Evolutionary conservation across 2,797 vertebrate genomes (phyloP).

Genomic region (Geotrypetes seraphini): DNA sequence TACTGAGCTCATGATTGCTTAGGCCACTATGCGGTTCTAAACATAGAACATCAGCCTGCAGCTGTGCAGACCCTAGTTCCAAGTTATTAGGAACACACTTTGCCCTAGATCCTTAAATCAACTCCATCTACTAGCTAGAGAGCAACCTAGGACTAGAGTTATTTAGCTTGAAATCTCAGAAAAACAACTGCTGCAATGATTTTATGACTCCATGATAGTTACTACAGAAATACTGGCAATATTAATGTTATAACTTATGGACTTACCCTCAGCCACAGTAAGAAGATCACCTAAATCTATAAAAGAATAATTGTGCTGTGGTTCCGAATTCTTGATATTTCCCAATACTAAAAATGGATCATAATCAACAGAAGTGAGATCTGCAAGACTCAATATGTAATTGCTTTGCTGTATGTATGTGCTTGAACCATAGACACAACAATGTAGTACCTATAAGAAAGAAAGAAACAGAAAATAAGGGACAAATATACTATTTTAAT

Average conservation of each 20-base stretch:
- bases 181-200: background rate
- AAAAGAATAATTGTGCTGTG: slow-evolving; percentile 54
- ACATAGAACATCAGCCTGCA: no score
- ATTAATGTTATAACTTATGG: rapidly evolving
- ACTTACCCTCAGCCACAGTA: slow-evolving; percentile 87
- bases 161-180: no score
- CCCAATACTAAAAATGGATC: slow-evolving; percentile 81
- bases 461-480: rapidly evolving
- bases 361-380: slow-evolving; percentile 75
- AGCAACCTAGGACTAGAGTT: no score
- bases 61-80: no score
- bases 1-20: no score
- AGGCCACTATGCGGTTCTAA: no score
- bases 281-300: slow-evolving; percentile 79
- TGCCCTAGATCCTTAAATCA: no score
- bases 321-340: slow-evolving; percentile 73
- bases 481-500: no score
- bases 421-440: slow-evolving; percentile 85
- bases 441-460: slow-evolving; percentile 75
- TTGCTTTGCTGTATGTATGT: slow-evolving; percentile 88
- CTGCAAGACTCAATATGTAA: slow-evolving; percentile 83
- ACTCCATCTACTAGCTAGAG: no score
- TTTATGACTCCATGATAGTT: background rate
- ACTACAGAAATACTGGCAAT: rapidly evolving
- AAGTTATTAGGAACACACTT: no score